A percentile compares a stretch with the other conserved stretches of the same genome.
Evolutionary conservation across 2,797 vertebrate species (phyloP).

Genomic region (Darevskia mixta): DNA sequence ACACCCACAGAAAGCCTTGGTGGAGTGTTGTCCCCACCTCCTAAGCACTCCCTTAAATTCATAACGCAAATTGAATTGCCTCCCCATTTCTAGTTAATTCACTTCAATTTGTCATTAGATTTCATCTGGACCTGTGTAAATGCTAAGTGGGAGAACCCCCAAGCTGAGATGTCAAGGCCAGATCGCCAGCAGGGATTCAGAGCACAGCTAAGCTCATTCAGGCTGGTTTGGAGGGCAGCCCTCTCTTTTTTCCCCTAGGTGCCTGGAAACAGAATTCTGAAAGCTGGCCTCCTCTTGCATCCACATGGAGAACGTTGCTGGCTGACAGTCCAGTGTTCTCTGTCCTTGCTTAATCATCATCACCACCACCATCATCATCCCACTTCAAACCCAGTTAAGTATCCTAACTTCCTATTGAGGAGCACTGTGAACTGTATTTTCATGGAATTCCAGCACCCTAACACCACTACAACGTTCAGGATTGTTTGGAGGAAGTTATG

Average conservation of each 20-base stretch:
- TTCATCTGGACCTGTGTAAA: not conserved
- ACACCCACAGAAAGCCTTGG: not conserved
- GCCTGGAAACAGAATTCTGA: not conserved
- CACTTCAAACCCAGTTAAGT: not conserved
- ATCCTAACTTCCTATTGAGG: not conserved
- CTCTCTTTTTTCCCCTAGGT: not conserved
- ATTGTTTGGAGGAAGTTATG: not conserved
- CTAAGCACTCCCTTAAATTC: constrained; percentile 13
- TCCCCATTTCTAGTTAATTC: not conserved
- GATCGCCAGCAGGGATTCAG: not conserved
- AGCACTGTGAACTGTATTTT: not conserved
- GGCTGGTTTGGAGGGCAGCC: not conserved
- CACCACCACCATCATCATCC: not conserved
- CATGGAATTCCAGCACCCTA: not conserved
- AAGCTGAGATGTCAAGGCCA: not conserved
- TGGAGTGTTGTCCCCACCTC: not conserved
- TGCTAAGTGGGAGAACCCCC: not conserved
- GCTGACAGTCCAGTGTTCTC: not conserved
- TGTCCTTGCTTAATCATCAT: not conserved
- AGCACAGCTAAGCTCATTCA: not conserved
- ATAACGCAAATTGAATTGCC: not conserved
- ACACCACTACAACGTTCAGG: not conserved
- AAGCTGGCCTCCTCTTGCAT: not conserved
- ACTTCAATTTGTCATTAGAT: not conserved
- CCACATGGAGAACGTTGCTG: not conserved